These are phyloP conservation scores for Axea sp. DNA, from an alignment of 2,888 invertebrate species.

Conservation along the genomic window DNA sequence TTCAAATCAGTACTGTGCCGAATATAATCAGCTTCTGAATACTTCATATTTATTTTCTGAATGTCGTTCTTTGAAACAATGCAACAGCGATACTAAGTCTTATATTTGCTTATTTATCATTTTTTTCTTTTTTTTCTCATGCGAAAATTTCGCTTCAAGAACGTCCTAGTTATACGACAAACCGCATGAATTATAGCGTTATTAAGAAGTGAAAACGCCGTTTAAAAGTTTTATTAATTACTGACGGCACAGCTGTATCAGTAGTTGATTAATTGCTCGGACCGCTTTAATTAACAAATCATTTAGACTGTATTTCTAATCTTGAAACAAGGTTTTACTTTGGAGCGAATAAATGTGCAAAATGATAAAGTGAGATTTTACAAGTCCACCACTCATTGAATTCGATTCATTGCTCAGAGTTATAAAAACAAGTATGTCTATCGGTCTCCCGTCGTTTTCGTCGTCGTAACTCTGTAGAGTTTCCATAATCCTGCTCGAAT, in stretches of 20 bases:
- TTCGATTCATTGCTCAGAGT: constrained; percentile 7
- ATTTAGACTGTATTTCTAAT: constrained; percentile 18
- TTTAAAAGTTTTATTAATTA: constrained; percentile 42
- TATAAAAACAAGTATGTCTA: constrained; percentile 39
- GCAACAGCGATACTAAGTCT: too few relatives aligned
- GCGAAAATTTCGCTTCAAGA: too few relatives aligned
- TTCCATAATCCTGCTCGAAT: constrained; percentile 29
- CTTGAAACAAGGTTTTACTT: constrained; percentile 1
- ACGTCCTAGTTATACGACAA: constrained; percentile 21
- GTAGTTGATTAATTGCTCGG: constrained; percentile 25
- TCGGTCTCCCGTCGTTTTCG: background rate
- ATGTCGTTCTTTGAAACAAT: too few relatives aligned
- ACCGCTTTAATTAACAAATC: constrained; percentile 42
- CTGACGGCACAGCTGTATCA: constrained; percentile 6
- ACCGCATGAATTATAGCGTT: constrained; percentile 15
- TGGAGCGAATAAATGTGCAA: constrained; percentile 6
- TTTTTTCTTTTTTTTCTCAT: too few relatives aligned
- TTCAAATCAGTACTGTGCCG: too few relatives aligned
- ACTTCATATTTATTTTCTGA: too few relatives aligned
- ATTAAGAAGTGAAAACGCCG: constrained; percentile 24
- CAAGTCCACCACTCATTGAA: constrained; percentile 3
- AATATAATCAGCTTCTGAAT: too few relatives aligned
- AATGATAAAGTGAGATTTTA: constrained; percentile 15
- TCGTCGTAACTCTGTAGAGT: background rate
- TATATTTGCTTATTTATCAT: too few relatives aligned